A percentile compares a stretch with the other conserved stretches of the same genome.
Conservation (phyloP, 2,113 vertebrate genomes). For the Arenaria interpres region DNA sequence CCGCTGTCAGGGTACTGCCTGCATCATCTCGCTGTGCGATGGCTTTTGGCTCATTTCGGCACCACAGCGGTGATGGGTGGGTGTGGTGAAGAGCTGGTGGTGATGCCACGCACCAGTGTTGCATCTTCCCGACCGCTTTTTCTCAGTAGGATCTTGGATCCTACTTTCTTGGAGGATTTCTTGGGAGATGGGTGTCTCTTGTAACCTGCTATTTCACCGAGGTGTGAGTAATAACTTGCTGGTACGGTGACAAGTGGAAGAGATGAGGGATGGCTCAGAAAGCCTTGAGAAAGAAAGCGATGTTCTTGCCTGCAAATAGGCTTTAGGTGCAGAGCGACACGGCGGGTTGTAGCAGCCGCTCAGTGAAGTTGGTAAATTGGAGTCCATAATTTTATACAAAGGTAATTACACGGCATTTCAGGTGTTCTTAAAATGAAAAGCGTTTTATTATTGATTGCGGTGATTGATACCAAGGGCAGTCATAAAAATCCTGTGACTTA, state of each 20-base stretch:
- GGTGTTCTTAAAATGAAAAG: conserved; percentile 29
- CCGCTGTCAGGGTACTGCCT: accelerated
- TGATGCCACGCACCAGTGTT: not conserved
- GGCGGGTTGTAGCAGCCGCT: not conserved
- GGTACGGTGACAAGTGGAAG: not conserved
- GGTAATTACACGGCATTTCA: not conserved
- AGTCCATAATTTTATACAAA: not conserved
- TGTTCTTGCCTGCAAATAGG: not conserved
- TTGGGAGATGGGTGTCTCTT: not conserved
- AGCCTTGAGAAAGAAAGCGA: not conserved
- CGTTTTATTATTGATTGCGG: not conserved
- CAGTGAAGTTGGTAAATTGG: not conserved
- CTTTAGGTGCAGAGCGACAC: accelerated
- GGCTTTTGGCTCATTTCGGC: not conserved
- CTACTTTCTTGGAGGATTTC: not conserved
- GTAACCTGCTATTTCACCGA: not conserved
- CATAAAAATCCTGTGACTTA: conserved; percentile 26
- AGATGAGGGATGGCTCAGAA: not conserved
- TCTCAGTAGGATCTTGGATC: not conserved
- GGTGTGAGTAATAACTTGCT: not conserved
- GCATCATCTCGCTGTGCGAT: accelerated
- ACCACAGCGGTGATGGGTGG: not conserved
- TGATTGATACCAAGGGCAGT: conserved; percentile 13
- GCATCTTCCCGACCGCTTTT: accelerated
- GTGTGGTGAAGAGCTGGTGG: not conserved